These are phyloP conservation scores for Homalodisca vitripennis DNA, from an alignment of 1,140 invertebrate species.

Conservation along the genomic window DNA sequence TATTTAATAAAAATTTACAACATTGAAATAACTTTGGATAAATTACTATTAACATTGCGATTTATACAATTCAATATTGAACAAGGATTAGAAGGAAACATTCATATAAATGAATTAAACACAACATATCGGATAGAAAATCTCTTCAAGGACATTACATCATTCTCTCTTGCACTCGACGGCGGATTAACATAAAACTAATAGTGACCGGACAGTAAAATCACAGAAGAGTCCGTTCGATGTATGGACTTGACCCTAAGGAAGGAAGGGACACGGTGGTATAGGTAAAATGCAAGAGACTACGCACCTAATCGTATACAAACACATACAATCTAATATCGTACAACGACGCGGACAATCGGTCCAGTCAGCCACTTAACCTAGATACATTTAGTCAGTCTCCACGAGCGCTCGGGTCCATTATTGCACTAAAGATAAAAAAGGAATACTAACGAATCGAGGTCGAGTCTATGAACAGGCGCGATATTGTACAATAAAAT, in stretches of 20 bases:
- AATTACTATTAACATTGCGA: too few species aligned
- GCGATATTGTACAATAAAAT: slow-evolving; percentile 22
- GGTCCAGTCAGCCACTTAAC: too few species aligned
- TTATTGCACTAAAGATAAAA: slow-evolving; percentile 8
- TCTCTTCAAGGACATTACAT: too few species aligned
- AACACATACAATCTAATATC: slow-evolving; percentile 14
- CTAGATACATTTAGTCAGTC: background rate
- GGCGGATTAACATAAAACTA: slow-evolving; percentile 6
- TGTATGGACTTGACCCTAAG: too few species aligned
- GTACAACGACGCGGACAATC: background rate
- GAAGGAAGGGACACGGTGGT: background rate
- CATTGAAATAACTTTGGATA: too few species aligned
- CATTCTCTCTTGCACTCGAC: background rate
- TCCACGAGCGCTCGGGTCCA: background rate
- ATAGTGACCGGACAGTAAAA: slow-evolving; percentile 12
- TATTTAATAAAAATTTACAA: too few species aligned
- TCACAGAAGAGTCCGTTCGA: slow-evolving; percentile 20
- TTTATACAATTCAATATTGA: too few species aligned
- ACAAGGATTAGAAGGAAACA: too few species aligned
- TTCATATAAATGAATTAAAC: too few species aligned
- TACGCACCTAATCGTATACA: slow-evolving; percentile 26
- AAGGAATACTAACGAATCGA: too few species aligned
- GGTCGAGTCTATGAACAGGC: background rate
- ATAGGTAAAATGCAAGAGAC: slow-evolving; percentile 3
- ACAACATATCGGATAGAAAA: too few species aligned